Percentiles rank a stretch among this genome's conserved stretches.
phyloP scores from a whole-genome alignment of 2,113 vertebrate genomes.

The Phylloscopus trochilus region DNA sequence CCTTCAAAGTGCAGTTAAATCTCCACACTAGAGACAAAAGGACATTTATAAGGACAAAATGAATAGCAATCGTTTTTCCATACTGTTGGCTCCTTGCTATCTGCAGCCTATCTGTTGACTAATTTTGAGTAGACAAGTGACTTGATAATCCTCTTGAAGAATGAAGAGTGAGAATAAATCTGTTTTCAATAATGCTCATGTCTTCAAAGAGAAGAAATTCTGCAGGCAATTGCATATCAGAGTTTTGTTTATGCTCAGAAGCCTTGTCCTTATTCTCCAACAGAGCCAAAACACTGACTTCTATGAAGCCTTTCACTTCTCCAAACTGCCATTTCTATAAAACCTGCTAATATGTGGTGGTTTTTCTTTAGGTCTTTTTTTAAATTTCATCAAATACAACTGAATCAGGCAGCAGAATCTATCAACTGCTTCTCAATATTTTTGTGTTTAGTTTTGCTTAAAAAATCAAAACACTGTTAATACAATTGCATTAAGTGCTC shows the following conservation, averaged over 20 bases:
- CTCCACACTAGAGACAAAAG: neutral
- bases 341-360: neutral
- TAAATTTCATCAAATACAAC: neutral
- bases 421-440: neutral
- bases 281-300: neutral
- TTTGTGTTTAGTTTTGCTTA: neutral
- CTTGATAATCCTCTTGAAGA: neutral
- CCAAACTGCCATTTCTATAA: neutral
- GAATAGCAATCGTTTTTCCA: neutral
- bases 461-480: neutral
- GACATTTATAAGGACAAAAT: neutral
- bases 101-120: neutral
- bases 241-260: neutral
- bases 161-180: neutral
- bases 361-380: neutral
- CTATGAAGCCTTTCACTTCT: neutral
- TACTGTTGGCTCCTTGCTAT: neutral
- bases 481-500: neutral
- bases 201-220: neutral
- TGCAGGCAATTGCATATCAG: neutral
- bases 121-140: neutral
- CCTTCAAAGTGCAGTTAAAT: constrained; percentile 6
- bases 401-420: neutral
- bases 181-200: neutral
- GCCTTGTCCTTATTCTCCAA: neutral